phyloP scores from a whole-genome alignment of 2,113 vertebrate species.

The Crotalus tigris region DNA sequence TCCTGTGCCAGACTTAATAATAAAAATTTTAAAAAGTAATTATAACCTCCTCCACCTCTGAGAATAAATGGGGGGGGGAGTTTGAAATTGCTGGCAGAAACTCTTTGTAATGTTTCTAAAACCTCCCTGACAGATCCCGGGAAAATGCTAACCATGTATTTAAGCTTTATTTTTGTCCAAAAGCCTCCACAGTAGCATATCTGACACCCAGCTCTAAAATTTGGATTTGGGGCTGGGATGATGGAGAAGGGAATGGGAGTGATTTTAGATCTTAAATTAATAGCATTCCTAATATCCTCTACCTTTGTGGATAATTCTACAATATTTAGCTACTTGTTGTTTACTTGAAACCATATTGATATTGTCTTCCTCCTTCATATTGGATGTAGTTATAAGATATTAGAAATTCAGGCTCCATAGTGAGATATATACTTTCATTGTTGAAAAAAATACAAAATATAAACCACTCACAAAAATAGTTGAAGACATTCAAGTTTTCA shows the following conservation, averaged over 20 bases:
- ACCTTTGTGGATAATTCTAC: neutral
- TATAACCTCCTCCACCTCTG: neutral
- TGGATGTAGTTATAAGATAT: neutral
- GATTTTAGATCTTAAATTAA: neutral
- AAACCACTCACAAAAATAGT: neutral
- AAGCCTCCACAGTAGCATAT: neutral
- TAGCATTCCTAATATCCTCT: neutral
- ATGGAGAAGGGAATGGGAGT: neutral
- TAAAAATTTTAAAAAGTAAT: neutral
- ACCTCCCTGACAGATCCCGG: neutral
- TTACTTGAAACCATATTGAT: neutral
- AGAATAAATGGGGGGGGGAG: neutral
- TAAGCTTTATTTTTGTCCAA: neutral
- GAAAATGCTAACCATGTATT: neutral
- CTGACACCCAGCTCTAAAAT: neutral
- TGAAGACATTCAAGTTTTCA: neutral
- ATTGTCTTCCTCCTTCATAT: neutral
- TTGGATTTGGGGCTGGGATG: neutral
- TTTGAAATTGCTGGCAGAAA: neutral
- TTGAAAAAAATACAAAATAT: neutral
- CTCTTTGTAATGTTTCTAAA: neutral
- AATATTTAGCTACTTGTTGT: neutral
- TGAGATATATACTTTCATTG: neutral
- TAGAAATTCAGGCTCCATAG: neutral
- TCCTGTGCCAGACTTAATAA: neutral